Evolutionary conservation across 2,113 vertebrate genomes (phyloP), one percentile per base, ranked within the genome.

Genomic region (Stercorarius parasiticus): DNA sequence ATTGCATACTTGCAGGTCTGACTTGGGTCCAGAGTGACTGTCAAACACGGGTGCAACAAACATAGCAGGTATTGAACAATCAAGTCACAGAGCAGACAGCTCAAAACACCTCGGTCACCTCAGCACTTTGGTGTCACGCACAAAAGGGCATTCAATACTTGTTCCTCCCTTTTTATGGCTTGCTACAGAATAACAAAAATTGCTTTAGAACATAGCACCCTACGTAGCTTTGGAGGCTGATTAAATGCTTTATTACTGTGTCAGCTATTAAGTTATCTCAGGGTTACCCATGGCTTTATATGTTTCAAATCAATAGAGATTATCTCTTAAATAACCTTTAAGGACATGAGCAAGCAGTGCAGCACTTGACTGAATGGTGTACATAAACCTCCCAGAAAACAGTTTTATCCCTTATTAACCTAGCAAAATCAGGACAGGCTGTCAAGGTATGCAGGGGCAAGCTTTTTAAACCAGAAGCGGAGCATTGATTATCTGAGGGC

Each of bases 261-360:
- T 71, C 83, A 91, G 29, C 52, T 88, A 69, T 77, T 93, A 93
- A 92, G 93, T 74, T 79, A 64, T 73, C 76, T 94, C 38, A 91
- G 36, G 42, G 38, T 30, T 92, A 72, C 5, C 73, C 76, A 62
- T 38, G 59, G 43, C 53, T 94, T 93, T 53, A 86, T 76, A n/a
- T 74, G 61, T 76, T 86, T 86, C 53, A 47, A 96, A 85, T 91
- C 47, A 78, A 79, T 69, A 94, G 20, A 77, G 74, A 95, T 94
- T 90, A 73, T 95, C 29, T 93, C 22, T 89, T 89, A 82, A 95
- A 86, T 73, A 94, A 74, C 9, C 50, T 77, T 85, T 80, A 91
- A 96, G 66, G 82, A 95, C 61, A 81, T 78, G 71, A 55, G 58
- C 29, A 61, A 92, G 74, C 26, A 84, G 42, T 52, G 49, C 45